Base-by-base conservation (phyloP, 2,888 invertebrate species). In the Nephrocerus scutellatus region DNA sequence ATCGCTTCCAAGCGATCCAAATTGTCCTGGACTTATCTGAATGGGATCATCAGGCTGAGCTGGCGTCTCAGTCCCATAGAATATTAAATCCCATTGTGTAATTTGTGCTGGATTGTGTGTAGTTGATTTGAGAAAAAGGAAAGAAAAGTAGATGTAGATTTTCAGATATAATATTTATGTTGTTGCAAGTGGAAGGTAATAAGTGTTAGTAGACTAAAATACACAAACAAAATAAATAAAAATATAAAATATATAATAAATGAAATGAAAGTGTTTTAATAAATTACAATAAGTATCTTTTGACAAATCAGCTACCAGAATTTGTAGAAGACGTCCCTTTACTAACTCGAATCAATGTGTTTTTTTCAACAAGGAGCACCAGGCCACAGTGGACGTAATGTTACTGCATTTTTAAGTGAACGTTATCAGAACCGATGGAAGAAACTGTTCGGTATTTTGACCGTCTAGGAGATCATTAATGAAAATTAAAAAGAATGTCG, bases 11-110 rank as follows among this genome's bases (percentile, higher is more conserved):
- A 58, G 63, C 16, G 55, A 41, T 44, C 55, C 50, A 44, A 57
- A 60, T 49, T 53, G 53, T 25, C 52, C 55, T n/a, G 58, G 46
- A 46, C 63, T 63, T 41, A 55, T 52, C 43, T 58, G 57, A 23
- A 55, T 51, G 8, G 56, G 55, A 52, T 68, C 70, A 14, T 64
- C 70, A 32, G 74, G 74, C 56, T 78, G 77, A 7, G 77, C 71
- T 2, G 78, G 76, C 2, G 70, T 68, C 48, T 77, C 79, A 2
- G 88, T 88, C 26, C 89, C 89, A 66, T 86, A 84, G 63, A 89
- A 79, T 57, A 84, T 80, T 57, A 88, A 67, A 64, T 84, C 80
- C 88, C 88, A 89, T 53, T 84, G 81, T 34, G 79, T 75, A 41
- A 88, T 70, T 56, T 78, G 76, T 56, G 75, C 70, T 73, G 54